Evolutionary conservation across 2,113 vertebrate species (phyloP).

Genomic region (Bolborhynchus lineola): DNA sequence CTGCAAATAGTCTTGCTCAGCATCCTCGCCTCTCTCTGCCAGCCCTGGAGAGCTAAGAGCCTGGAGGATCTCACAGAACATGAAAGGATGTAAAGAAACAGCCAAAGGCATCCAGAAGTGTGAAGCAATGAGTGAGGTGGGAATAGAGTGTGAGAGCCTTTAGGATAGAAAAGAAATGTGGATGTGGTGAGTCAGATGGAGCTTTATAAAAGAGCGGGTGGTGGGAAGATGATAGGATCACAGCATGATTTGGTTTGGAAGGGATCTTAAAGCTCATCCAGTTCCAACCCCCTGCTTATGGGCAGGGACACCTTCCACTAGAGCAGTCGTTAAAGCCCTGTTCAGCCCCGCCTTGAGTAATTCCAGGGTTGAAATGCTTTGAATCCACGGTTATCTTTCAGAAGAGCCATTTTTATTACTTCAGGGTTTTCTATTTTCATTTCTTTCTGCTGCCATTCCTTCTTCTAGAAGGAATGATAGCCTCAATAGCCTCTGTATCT

Average conservation of each 20-base stretch:
- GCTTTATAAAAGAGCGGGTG: background rate
- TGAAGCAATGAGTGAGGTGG: background rate
- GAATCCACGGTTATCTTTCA: background rate
- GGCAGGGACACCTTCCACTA: background rate
- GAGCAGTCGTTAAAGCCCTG: background rate
- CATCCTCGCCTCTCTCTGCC: background rate
- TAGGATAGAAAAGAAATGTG: background rate
- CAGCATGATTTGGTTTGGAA: background rate
- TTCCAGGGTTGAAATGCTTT: background rate
- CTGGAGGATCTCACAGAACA: background rate
- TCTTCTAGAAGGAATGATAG: background rate
- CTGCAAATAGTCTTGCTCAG: background rate
- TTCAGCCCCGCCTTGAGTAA: background rate
- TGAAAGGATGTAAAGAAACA: background rate
- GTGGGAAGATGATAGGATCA: background rate
- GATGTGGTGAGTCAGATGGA: background rate
- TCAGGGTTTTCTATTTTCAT: background rate
- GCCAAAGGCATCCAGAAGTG: accelerated
- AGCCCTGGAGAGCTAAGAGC: background rate
- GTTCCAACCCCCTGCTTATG: background rate
- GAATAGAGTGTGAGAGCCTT: background rate
- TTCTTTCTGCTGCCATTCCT: background rate
- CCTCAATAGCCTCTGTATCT: accelerated
- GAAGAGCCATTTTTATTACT: background rate
- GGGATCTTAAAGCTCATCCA: background rate